Conservation (phyloP, 2,888 invertebrate genomes). For the Tipula confusa region DNA sequence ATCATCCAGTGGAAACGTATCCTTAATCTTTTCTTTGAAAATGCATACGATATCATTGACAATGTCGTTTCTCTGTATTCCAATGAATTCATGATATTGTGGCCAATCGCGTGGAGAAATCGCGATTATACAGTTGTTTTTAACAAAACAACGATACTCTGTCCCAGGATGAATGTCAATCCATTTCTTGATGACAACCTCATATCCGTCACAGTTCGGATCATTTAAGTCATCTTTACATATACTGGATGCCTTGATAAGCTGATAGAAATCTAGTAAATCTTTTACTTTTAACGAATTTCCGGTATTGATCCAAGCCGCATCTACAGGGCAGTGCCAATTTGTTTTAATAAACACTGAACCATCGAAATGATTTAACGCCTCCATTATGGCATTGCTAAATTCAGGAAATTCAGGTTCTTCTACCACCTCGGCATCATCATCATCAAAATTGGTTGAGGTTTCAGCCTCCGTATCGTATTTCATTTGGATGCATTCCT, state of each 20-base stretch:
- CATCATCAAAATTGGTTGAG: constrained; percentile 33
- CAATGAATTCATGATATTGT: constrained; percentile 36
- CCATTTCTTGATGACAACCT: constrained; percentile 37
- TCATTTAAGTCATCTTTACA: constrained; percentile 35
- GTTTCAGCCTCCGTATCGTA: constrained; percentile 28
- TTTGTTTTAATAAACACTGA: constrained; percentile 37
- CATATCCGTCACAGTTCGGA: not conserved
- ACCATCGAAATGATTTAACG: constrained; percentile 32
- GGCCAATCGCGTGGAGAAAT: constrained; percentile 39
- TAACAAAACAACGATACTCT: constrained; percentile 38
- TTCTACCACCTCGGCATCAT: constrained; percentile 33
- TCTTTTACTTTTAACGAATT: constrained; percentile 36
- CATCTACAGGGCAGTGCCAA: constrained; percentile 38
- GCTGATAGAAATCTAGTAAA: constrained; percentile 38
- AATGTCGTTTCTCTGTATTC: constrained; percentile 35
- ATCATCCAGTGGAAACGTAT: constrained; percentile 35
- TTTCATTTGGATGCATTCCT: constrained; percentile 35
- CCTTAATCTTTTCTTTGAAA: constrained; percentile 38
- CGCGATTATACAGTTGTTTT: constrained; percentile 35
- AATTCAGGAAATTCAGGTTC: constrained; percentile 37
- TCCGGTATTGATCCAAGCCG: constrained; percentile 38
- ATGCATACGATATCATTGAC: constrained; percentile 37
- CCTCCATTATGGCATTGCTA: constrained; percentile 33
- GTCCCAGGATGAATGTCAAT: constrained; percentile 38
- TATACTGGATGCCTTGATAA: constrained; percentile 37